Conservation (phyloP, 2,888 invertebrate species). For the Enchytraeus crypticus region DNA sequence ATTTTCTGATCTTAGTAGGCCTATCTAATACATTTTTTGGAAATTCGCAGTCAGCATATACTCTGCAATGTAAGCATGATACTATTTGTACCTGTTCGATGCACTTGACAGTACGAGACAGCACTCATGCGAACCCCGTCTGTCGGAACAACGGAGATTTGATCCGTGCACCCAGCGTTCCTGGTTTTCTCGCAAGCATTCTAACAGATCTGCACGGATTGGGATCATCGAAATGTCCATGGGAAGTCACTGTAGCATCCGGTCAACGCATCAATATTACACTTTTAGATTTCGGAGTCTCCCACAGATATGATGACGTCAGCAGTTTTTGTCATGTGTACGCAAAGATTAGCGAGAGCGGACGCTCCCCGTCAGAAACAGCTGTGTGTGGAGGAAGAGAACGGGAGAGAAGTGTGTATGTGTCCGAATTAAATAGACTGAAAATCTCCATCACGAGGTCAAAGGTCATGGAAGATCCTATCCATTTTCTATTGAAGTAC, state of each 20-base stretch:
- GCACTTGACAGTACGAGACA: too few species aligned
- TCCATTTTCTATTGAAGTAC: conserved; percentile 20
- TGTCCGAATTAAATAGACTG: conserved; percentile 15
- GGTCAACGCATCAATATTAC: conserved; percentile 24
- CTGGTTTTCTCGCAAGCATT: conserved; percentile 19
- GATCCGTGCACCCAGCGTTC: neutral
- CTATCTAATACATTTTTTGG: too few species aligned
- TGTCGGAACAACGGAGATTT: too few species aligned
- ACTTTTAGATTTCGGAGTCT: conserved; percentile 23
- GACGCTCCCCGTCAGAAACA: conserved; percentile 9
- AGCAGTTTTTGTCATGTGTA: conserved; percentile 9
- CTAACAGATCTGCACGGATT: conserved; percentile 9
- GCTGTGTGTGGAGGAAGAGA: conserved; percentile 17
- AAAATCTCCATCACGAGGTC: conserved; percentile 10
- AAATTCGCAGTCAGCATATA: too few species aligned
- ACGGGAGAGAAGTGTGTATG: conserved; percentile 16
- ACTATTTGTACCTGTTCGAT: too few species aligned
- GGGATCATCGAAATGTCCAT: conserved; percentile 18
- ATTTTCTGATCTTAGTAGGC: too few species aligned
- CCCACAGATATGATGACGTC: conserved; percentile 3
- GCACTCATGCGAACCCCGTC: too few species aligned
- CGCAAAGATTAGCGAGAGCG: conserved; percentile 9
- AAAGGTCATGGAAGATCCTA: conserved; percentile 1
- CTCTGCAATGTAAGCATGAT: too few species aligned
- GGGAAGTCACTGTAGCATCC: conserved; percentile 13